Percentiles rank a stretch among this genome's conserved stretches.
These are phyloP conservation scores for Brachyalestes nurse DNA, from an alignment of 2,797 vertebrate species.

Conservation along the genomic window DNA sequence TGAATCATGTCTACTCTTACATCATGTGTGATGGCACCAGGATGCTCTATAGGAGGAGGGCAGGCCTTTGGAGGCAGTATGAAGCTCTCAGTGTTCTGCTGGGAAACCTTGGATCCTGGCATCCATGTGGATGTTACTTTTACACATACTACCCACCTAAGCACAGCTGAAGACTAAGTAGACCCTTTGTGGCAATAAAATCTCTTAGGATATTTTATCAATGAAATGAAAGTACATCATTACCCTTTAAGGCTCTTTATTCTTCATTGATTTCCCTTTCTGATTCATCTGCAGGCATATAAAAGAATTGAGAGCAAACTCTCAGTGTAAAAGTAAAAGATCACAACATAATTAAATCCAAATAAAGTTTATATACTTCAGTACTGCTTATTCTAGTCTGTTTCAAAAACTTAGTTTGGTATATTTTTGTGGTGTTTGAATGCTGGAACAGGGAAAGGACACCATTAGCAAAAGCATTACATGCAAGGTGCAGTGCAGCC, in stretches of 20 bases:
- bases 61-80: no score
- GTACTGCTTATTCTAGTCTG: neutral
- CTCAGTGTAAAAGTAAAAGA: neutral
- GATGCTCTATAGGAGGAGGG: no score
- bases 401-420: neutral
- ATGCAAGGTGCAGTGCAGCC: conserved; percentile 50
- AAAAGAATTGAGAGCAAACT: neutral
- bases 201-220: no score
- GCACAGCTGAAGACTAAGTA: no score
- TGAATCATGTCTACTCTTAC: no score
- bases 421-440: neutral
- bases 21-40: no score
- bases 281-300: neutral
- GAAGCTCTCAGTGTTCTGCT: no score
- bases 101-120: no score
- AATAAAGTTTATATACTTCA: neutral
- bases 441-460: conserved; percentile 43
- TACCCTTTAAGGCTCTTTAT: neutral
- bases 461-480: conserved; percentile 63
- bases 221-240: no score
- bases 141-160: no score
- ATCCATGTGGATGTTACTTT: no score
- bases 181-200: no score
- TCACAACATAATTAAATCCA: neutral
- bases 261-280: neutral